These are phyloP conservation scores for Noctua pronuba DNA, from an alignment of 2,888 invertebrate genomes.

Conservation along the genomic window DNA sequence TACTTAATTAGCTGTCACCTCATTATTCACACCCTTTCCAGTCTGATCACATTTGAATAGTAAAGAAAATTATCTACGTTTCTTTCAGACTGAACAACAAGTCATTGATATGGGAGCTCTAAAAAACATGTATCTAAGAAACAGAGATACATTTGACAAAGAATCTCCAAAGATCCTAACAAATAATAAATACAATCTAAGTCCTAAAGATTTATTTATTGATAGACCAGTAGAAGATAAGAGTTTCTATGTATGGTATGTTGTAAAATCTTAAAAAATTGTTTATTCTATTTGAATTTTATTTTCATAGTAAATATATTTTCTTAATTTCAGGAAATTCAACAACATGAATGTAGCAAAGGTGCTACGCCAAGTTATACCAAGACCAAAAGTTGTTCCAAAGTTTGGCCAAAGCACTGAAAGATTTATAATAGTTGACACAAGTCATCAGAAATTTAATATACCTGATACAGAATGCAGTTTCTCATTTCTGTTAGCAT, in stretches of 20 bases:
- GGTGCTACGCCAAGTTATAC: constrained; percentile 93
- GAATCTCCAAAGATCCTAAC: constrained; percentile 91
- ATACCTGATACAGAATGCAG: constrained; percentile 96
- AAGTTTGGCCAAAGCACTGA: constrained; percentile 94
- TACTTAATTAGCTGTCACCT: not conserved
- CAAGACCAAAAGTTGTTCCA: constrained; percentile 92
- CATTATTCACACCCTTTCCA: not conserved
- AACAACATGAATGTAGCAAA: constrained; percentile 94
- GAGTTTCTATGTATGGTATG: constrained; percentile 82
- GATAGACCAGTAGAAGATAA: constrained; percentile 69
- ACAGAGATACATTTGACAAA: constrained; percentile 91
- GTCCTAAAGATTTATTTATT: constrained; percentile 82
- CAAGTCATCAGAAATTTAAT: constrained; percentile 91
- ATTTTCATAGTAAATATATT: not conserved
- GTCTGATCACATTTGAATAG: not conserved
- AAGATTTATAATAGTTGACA: constrained; percentile 94
- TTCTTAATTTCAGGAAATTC: constrained; percentile 91
- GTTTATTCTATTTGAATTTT: not conserved
- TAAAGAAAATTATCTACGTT: not conserved
- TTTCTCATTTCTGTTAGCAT: constrained; percentile 94
- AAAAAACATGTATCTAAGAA: constrained; percentile 89
- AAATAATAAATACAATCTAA: constrained; percentile 80
- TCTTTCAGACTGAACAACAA: constrained; percentile 90
- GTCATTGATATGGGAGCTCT: constrained; percentile 89
- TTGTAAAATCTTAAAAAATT: not conserved